phyloP scores from a whole-genome alignment of 2,888 invertebrate species.

The Synanthedon formicaeformis region DNA sequence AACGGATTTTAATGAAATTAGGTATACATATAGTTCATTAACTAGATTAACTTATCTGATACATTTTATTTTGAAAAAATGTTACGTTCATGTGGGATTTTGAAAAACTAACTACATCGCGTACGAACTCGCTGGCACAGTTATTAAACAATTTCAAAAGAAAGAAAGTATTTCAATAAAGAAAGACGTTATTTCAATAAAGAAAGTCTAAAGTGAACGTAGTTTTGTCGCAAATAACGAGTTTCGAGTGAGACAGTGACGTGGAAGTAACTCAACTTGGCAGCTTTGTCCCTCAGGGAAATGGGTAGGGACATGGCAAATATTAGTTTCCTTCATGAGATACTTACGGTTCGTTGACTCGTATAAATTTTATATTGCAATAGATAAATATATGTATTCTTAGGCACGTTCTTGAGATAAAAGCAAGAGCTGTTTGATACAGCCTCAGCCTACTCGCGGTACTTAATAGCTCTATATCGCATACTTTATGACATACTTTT shows the following conservation, averaged over 20 bases:
- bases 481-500: too few species aligned
- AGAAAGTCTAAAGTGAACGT: background rate
- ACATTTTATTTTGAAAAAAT: too few species aligned
- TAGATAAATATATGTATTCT: slow-evolving; percentile 16
- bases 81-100: too few species aligned
- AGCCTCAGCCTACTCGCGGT: too few species aligned
- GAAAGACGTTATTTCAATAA: too few species aligned
- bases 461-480: background rate
- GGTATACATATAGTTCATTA: too few species aligned
- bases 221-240: slow-evolving; percentile 2
- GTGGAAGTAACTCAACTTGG: slow-evolving; percentile 51
- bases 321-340: slow-evolving; percentile 57
- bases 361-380: slow-evolving; percentile 43
- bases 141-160: background rate
- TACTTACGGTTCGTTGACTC: slow-evolving; percentile 57
- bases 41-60: too few species aligned
- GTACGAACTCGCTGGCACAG: background rate
- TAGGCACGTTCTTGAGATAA: too few species aligned
- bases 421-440: too few species aligned
- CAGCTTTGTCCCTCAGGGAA: slow-evolving; percentile 49
- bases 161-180: background rate
- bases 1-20: too few species aligned
- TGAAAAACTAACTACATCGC: too few species aligned
- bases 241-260: slow-evolving; percentile 29
- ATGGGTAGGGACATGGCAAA: slow-evolving; percentile 54